A percentile compares a stretch with the other conserved stretches of the same genome.
These are phyloP conservation scores for Diarsia dahlii DNA, from an alignment of 2,888 invertebrate species.

Conservation along the genomic window DNA sequence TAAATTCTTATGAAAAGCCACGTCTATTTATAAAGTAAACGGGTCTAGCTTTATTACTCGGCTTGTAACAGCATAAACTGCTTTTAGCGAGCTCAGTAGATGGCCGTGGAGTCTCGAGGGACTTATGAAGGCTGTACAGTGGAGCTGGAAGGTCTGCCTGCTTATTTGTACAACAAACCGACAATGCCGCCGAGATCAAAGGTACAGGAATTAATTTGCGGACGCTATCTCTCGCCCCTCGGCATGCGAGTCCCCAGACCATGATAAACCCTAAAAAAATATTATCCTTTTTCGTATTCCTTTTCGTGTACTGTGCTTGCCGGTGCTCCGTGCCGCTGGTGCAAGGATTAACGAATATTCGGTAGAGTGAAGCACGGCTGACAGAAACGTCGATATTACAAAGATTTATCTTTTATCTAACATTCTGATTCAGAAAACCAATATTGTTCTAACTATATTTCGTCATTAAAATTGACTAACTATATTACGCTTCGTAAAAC, in stretches of 20 bases:
- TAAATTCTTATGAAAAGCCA: conserved; percentile 61
- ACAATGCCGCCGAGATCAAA: conserved; percentile 87
- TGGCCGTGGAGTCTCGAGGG: conserved; percentile 71
- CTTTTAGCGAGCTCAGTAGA: conserved; percentile 71
- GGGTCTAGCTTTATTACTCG: conserved; percentile 70
- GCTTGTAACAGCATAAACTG: conserved; percentile 75
- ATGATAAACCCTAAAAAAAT: conserved; percentile 77
- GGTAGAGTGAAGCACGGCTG: not conserved
- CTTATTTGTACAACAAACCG: conserved; percentile 85
- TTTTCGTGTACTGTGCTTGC: conserved; percentile 31
- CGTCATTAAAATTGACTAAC: no score
- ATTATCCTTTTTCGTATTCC: conserved; percentile 72
- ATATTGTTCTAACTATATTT: not conserved
- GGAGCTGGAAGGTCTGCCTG: conserved; percentile 67
- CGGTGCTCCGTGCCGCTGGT: conserved; percentile 2
- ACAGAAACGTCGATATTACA: conserved; percentile 3
- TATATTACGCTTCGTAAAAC: not conserved
- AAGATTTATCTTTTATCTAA: conserved; percentile 5
- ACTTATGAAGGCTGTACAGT: conserved; percentile 70
- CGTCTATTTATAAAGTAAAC: conserved; percentile 58
- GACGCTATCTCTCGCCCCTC: conserved; percentile 79
- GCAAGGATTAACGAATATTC: conserved; percentile 51
- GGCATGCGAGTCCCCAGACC: conserved; percentile 69
- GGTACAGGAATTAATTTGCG: conserved; percentile 86
- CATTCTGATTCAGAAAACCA: not conserved